Conservation (phyloP, 2,113 vertebrate genomes). For the Melanocharis versteri region DNA sequence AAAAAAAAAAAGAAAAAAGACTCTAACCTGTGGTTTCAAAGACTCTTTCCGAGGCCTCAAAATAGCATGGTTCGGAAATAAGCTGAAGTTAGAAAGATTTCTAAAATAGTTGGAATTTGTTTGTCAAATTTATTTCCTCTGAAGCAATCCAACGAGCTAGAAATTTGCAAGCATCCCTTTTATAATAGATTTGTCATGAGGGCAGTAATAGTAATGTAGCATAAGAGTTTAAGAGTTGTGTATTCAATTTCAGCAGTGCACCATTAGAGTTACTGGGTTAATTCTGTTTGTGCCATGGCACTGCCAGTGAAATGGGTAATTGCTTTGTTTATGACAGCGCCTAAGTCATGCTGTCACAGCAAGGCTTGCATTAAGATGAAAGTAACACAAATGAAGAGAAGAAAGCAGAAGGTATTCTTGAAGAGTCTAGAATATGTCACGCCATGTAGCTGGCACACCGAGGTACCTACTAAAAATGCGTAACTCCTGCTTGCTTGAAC, state of each 20-base stretch:
- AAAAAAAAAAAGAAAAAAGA: neutral
- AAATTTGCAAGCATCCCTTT: neutral
- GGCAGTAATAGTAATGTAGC: neutral
- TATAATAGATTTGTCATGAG: neutral
- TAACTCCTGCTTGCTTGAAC: neutral
- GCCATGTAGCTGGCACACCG: neutral
- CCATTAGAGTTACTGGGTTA: neutral
- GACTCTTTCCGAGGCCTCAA: neutral
- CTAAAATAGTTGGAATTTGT: slow-evolving; percentile 15
- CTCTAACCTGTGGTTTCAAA: neutral
- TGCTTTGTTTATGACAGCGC: neutral
- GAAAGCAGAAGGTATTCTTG: neutral
- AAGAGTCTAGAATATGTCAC: neutral
- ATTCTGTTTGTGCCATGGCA: neutral
- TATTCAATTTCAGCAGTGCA: neutral
- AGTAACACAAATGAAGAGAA: neutral
- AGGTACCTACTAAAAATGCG: neutral
- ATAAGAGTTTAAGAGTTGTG: neutral
- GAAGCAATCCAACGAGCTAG: neutral
- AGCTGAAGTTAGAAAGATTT: neutral
- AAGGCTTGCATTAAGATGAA: neutral
- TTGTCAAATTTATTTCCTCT: neutral
- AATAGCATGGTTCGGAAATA: neutral
- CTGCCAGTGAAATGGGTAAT: neutral
- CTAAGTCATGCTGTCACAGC: neutral